These are phyloP conservation scores for Eristalis tenax DNA, from an alignment of 2,888 invertebrate species.

Conservation along the genomic window DNA sequence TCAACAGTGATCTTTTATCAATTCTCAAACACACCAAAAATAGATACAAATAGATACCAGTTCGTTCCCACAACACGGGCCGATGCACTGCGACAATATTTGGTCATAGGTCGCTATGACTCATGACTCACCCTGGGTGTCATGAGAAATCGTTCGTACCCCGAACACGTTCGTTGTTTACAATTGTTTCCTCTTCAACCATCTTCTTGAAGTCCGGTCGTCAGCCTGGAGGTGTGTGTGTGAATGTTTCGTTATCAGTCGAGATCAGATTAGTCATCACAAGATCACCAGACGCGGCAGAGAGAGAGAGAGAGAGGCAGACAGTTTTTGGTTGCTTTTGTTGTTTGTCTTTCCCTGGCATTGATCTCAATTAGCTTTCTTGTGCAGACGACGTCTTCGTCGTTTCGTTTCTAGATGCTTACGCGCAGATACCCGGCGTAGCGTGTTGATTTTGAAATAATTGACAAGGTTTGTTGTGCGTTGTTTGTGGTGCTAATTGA, in stretches of 20 bases:
- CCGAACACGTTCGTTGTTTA: conserved; percentile 62
- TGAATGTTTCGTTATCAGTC: conserved; percentile 50
- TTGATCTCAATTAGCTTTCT: conserved; percentile 69
- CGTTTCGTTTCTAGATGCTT: too few species aligned
- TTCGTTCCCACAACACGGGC: conserved; percentile 5
- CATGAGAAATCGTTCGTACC: conserved; percentile 34
- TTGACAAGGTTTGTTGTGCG: conserved; percentile 56
- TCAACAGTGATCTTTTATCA: conserved; percentile 18
- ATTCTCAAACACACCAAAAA: conserved; percentile 1
- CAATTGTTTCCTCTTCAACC: conserved; percentile 24
- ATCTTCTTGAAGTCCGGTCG: conserved; percentile 9
- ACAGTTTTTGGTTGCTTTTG: not conserved
- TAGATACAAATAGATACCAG: not conserved
- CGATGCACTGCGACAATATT: conserved; percentile 3
- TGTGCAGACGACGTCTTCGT: conserved; percentile 26
- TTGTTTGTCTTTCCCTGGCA: conserved; percentile 40
- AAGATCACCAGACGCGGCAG: conserved; percentile 37
- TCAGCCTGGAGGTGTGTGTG: conserved; percentile 15
- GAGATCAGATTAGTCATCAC: conserved; percentile 69
- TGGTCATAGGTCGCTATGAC: conserved; percentile 48
- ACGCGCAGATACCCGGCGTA: conserved; percentile 15
- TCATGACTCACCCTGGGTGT: conserved; percentile 49
- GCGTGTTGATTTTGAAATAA: conserved; percentile 57
- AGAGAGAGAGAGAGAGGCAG: not conserved
- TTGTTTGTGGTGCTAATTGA: conserved; percentile 64